These are phyloP conservation scores for Gallinago media DNA, from an alignment of 2,113 vertebrate genomes.

Conservation along the genomic window DNA sequence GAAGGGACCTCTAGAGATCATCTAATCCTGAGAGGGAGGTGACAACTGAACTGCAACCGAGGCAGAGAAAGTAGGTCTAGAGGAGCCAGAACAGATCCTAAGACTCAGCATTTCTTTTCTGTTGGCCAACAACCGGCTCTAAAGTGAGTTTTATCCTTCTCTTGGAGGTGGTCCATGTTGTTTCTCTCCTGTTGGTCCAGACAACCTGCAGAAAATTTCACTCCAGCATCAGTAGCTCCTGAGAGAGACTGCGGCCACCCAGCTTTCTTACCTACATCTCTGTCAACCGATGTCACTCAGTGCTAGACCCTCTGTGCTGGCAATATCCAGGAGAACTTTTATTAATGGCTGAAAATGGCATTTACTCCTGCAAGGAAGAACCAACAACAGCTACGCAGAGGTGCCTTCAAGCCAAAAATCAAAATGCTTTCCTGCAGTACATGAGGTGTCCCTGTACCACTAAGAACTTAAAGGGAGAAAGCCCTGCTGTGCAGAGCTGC, in stretches of 20 bases:
- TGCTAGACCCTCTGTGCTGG: background rate
- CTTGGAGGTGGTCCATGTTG: background rate
- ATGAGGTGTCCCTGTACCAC: background rate
- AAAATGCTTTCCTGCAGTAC: background rate
- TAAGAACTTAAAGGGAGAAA: background rate
- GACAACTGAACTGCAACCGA: background rate
- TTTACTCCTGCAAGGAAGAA: background rate
- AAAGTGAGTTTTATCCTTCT: background rate
- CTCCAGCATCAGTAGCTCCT: background rate
- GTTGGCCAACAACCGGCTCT: background rate
- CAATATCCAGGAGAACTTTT: background rate
- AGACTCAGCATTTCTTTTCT: background rate
- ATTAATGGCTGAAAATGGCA: background rate
- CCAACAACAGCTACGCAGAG: background rate
- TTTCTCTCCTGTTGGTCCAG: background rate
- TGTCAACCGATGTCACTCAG: background rate
- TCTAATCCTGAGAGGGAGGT: background rate
- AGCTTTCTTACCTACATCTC: background rate
- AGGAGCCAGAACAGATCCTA: background rate
- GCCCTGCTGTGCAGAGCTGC: background rate
- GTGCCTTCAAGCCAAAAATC: background rate
- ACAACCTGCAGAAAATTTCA: background rate
- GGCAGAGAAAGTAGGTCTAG: background rate
- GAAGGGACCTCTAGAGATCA: too few species aligned
- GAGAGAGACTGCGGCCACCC: background rate